Percentiles rank a stretch among this genome's conserved stretches.
phyloP scores from a whole-genome alignment of 2,888 invertebrate genomes.

The Chesias legatella region DNA sequence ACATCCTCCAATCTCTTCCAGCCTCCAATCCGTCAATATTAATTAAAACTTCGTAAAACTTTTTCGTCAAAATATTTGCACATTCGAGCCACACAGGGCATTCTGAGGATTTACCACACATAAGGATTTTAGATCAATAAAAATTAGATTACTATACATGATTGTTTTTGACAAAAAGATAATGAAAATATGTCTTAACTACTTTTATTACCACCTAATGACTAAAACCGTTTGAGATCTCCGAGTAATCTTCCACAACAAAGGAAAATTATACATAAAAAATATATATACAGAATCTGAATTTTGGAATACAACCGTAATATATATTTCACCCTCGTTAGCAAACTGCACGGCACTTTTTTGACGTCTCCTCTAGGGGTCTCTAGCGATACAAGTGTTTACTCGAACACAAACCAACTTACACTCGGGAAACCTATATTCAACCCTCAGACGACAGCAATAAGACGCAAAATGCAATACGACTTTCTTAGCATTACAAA shows the following conservation, averaged over 20 bases:
- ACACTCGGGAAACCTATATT: constrained; percentile 29
- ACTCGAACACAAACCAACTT: constrained; percentile 40
- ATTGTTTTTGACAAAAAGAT: neutral
- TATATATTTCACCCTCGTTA: constrained; percentile 69
- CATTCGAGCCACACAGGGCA: constrained; percentile 34
- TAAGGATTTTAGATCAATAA: neutral
- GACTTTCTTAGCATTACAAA: constrained; percentile 25
- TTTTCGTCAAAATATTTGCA: constrained; percentile 29
- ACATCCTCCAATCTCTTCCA: constrained; percentile 15
- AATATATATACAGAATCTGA: no score
- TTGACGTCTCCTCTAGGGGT: constrained; percentile 71
- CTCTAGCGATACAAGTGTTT: constrained; percentile 61
- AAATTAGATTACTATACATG: neutral
- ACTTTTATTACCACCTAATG: no score
- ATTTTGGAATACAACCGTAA: constrained; percentile 45
- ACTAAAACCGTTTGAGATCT: no score
- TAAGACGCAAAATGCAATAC: constrained; percentile 43
- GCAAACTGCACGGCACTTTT: constrained; percentile 66
- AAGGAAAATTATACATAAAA: no score
- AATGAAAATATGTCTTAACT: no score
- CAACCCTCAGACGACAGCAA: constrained; percentile 33
- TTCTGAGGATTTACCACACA: constrained; percentile 25
- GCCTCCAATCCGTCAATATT: constrained; percentile 25
- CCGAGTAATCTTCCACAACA: no score
- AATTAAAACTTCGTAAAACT: constrained; percentile 29